Percentiles rank a stretch among this genome's conserved stretches.
Conservation (phyloP, 1,140 invertebrate genomes). For the Dolichoris vasculosae region DNA sequence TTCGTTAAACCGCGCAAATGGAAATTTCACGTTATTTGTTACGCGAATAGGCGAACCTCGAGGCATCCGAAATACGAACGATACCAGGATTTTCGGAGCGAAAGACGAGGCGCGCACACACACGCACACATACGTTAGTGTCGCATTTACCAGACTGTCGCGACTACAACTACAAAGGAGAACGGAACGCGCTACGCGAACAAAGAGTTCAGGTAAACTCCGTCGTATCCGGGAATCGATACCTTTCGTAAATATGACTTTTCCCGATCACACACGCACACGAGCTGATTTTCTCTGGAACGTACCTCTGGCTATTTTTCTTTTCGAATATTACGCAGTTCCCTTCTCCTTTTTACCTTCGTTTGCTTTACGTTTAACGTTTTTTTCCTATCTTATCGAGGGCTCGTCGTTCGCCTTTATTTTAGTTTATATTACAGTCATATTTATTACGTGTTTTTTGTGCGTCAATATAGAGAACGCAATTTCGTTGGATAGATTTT, state of each 20-base stretch:
- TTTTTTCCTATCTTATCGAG: too few species aligned
- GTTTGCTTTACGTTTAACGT: too few species aligned
- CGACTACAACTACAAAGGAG: not conserved
- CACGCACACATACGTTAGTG: not conserved
- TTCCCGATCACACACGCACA: not conserved
- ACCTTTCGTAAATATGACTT: not conserved
- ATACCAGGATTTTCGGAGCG: not conserved
- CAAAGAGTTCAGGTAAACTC: not conserved
- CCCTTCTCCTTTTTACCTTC: not conserved
- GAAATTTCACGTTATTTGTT: too few species aligned
- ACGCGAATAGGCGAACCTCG: too few species aligned
- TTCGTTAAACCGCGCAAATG: too few species aligned
- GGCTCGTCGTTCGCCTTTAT: too few species aligned
- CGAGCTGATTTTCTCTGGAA: not conserved
- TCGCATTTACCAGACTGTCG: too few species aligned
- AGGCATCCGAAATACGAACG: too few species aligned
- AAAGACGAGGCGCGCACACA: not conserved
- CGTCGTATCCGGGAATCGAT: constrained; percentile 11
- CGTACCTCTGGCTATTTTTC: not conserved
- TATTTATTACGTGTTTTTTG: not conserved
- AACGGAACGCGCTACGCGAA: constrained; percentile 12
- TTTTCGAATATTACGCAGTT: not conserved
- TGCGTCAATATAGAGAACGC: not conserved
- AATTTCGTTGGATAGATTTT: not conserved
- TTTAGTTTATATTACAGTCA: not conserved